Evolutionary conservation across 2,113 vertebrate genomes (phyloP).

Genomic region (Puntigrus tetrazona): DNA sequence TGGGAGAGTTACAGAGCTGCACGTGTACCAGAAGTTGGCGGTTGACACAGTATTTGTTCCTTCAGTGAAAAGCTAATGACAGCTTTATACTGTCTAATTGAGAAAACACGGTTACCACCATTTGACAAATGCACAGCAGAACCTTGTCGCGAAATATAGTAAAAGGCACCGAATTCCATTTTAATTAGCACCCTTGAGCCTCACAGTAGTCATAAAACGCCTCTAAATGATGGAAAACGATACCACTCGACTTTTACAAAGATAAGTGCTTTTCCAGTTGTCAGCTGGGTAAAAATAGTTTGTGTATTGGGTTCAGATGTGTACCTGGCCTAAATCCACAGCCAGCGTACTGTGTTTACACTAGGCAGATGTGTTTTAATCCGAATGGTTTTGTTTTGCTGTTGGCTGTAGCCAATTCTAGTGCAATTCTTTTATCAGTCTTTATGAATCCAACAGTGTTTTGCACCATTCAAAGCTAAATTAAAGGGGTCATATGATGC

Average conservation of each 20-base stretch:
- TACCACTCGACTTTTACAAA: constrained; percentile 69
- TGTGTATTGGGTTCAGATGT: constrained; percentile 67
- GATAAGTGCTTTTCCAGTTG: constrained; percentile 85
- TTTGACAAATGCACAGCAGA: constrained; percentile 47
- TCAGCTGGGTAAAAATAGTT: constrained; percentile 70
- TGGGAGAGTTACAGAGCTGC: constrained; percentile 17
- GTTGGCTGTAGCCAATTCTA: constrained; percentile 49
- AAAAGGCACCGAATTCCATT: constrained; percentile 63
- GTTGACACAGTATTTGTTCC: constrained; percentile 26
- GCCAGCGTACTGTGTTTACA: constrained; percentile 64
- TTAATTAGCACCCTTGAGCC: constrained; percentile 86
- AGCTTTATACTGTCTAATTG: constrained; percentile 60
- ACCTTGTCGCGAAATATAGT: constrained; percentile 35
- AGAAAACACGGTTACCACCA: constrained; percentile 58
- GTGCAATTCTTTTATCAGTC: not conserved
- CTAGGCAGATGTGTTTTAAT: constrained; percentile 69
- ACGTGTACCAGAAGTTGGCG: constrained; percentile 26
- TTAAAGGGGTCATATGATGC: too few species aligned
- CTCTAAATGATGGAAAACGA: constrained; percentile 69
- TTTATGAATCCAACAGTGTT: not conserved
- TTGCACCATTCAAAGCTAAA: not conserved
- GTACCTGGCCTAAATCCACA: constrained; percentile 70
- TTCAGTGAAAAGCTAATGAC: constrained; percentile 47
- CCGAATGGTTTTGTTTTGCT: constrained; percentile 59
- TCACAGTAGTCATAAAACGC: constrained; percentile 72